phyloP scores from a whole-genome alignment of 2,113 vertebrate genomes.

The Nipponia nippon region DNA sequence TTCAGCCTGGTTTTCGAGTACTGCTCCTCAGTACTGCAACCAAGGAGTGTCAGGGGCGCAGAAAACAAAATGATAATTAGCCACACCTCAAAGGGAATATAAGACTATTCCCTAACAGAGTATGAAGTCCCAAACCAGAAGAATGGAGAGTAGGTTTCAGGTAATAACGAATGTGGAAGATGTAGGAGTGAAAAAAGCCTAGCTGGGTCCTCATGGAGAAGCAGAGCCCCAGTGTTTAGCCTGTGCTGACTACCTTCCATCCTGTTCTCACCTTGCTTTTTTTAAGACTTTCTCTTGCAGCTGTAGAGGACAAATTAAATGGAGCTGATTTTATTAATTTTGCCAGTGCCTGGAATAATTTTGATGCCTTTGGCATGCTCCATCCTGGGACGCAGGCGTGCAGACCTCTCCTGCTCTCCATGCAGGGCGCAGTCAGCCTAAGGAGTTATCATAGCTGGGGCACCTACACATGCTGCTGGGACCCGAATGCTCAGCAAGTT shows the following conservation, averaged over 20 bases:
- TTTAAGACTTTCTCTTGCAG: background rate
- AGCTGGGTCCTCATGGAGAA: background rate
- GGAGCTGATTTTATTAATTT: background rate
- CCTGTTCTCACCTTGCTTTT: background rate
- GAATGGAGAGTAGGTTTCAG: background rate
- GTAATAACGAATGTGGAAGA: background rate
- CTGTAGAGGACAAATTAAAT: background rate
- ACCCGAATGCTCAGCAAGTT: background rate
- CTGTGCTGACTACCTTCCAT: background rate
- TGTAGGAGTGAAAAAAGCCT: background rate
- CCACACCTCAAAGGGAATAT: background rate
- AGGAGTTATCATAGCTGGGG: background rate
- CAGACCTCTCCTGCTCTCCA: background rate
- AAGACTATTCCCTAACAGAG: background rate
- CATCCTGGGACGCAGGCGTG: background rate
- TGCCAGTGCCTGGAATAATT: background rate
- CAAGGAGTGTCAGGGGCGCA: background rate
- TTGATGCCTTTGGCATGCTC: background rate
- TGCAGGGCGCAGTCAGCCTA: background rate
- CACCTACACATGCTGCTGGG: accelerated
- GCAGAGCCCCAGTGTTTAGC: background rate
- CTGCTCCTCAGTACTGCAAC: background rate
- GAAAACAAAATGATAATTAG: background rate
- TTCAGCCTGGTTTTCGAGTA: background rate
- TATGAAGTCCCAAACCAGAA: background rate